Evolutionary conservation across 2,113 vertebrate species (phyloP).

Genomic region (Ceyx melanurus): DNA sequence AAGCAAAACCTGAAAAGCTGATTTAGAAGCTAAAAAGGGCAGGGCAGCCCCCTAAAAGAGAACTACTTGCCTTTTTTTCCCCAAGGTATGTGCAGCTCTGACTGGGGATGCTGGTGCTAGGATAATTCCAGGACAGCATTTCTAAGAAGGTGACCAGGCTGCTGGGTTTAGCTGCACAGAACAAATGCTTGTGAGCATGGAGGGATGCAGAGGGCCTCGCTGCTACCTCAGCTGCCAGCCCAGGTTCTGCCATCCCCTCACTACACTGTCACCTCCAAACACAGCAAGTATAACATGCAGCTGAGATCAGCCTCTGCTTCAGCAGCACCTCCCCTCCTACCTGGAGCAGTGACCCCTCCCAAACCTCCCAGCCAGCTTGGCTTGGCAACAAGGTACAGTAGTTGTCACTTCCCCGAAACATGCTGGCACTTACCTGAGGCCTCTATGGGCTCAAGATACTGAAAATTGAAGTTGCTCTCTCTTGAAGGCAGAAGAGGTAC

Average conservation of each 20-base stretch:
- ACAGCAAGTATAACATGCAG: accelerated
- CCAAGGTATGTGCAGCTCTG: background rate
- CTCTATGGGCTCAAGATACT: background rate
- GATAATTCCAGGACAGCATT: background rate
- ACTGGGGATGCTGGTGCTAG: accelerated
- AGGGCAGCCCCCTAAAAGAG: background rate
- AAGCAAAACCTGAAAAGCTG: background rate
- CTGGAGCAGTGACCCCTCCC: accelerated
- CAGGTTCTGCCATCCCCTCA: background rate
- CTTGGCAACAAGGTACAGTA: background rate
- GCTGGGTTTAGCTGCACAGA: background rate
- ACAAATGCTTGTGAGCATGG: accelerated
- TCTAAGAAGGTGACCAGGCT: background rate
- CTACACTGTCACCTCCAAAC: background rate
- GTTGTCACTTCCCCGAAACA: background rate
- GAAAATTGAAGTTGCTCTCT: background rate
- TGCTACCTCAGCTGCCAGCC: background rate
- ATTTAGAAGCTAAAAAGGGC: background rate
- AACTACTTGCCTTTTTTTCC: background rate
- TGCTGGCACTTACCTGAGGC: background rate
- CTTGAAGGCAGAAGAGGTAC: background rate
- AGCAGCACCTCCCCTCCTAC: background rate
- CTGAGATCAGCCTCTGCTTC: background rate
- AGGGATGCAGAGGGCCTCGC: background rate
- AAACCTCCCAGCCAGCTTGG: background rate